Conservation (phyloP, 2,888 invertebrate genomes). For the Itoplectis maculator region DNA sequence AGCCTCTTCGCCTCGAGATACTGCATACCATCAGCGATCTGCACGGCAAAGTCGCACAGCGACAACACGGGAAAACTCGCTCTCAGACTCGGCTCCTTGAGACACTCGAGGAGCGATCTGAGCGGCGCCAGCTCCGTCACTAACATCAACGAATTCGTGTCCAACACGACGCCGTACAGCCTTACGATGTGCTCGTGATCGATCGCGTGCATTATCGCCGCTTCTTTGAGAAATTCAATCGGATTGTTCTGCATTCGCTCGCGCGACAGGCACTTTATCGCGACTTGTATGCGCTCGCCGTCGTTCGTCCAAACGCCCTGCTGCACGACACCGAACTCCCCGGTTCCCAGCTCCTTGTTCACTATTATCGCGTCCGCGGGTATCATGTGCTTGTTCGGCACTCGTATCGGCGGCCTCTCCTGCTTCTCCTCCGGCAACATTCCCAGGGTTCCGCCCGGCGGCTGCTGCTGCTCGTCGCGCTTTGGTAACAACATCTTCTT, state of each 20-base stretch:
- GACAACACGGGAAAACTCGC: conserved; percentile 96
- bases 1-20: conserved; percentile 98
- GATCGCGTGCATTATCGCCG: conserved; percentile 99
- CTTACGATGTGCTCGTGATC: conserved; percentile 98
- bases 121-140: conserved; percentile 98
- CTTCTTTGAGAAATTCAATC: conserved; percentile 98
- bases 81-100: conserved; percentile 96
- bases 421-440: conserved; percentile 82
- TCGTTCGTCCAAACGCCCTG: conserved; percentile 99
- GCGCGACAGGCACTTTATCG: conserved; percentile 97
- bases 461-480: conserved; percentile 84
- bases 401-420: conserved; percentile 85
- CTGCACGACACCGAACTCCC: conserved; percentile 99
- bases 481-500: conserved; percentile 91
- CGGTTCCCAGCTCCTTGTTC: conserved; percentile 97
- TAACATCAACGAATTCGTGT: conserved; percentile 92
- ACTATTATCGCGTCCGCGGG: conserved; percentile 96
- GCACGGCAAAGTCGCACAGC: conserved; percentile 97
- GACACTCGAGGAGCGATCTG: conserved; percentile 96
- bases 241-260: conserved; percentile 98
- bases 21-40: conserved; percentile 99
- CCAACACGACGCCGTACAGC: conserved; percentile 98
- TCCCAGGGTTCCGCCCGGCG: conserved; percentile 78
- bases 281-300: conserved; percentile 96
- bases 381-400: conserved; percentile 93